These are phyloP conservation scores for Camponotus vicinus DNA, from an alignment of 1,140 invertebrate species.

Conservation along the genomic window DNA sequence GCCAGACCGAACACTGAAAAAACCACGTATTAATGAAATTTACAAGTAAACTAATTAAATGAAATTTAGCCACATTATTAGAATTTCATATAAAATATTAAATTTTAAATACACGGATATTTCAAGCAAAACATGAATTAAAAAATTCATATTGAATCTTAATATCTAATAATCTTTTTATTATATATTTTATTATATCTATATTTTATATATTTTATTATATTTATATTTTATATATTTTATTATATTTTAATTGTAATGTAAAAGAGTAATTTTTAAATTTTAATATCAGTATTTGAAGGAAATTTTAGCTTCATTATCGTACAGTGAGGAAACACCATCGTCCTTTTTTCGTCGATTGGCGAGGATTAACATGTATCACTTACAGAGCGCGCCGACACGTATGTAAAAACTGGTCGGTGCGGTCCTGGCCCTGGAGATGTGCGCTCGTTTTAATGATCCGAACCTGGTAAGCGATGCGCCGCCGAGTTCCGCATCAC, in stretches of 20 bases:
- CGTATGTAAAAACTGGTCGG: constrained; percentile 89
- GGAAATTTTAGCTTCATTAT: too few species aligned
- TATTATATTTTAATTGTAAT: too few species aligned
- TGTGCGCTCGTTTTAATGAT: constrained; percentile 87
- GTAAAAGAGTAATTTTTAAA: neutral
- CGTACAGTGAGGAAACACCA: too few species aligned
- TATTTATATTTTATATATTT: neutral
- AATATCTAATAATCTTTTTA: neutral
- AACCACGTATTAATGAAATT: neutral
- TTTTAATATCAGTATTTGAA: neutral
- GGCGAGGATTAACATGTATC: neutral
- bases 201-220: neutral
- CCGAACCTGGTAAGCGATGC: constrained; percentile 86
- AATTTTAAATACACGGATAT: neutral
- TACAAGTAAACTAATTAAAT: too few species aligned
- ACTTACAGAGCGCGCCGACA: constrained; percentile 89
- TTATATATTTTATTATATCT: too few species aligned
- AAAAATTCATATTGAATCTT: neutral
- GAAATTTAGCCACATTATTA: neutral
- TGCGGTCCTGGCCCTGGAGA: constrained; percentile 86
- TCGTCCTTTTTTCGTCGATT: neutral
- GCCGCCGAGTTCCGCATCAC: constrained; percentile 85
- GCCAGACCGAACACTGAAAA: constrained; percentile 89
- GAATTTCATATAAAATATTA: neutral
- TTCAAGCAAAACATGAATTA: too few species aligned